Conservation (phyloP, 2,888 invertebrate species). For the Sinelater perroti region DNA sequence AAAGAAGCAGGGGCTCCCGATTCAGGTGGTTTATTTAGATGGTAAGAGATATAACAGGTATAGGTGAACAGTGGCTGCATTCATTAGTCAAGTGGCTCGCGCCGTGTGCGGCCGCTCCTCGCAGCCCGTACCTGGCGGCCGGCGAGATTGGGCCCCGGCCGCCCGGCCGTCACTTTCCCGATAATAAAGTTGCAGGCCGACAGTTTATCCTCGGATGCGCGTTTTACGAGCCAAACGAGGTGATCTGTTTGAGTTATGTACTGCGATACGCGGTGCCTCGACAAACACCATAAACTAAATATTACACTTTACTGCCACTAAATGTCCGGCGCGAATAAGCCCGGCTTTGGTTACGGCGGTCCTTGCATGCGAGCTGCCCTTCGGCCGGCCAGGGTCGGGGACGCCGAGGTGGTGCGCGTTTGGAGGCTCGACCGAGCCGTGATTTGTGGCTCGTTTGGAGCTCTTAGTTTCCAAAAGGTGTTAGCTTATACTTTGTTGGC, state of each 20-base stretch:
- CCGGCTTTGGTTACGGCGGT: constrained; percentile 46
- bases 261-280: constrained; percentile 40
- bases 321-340: constrained; percentile 50
- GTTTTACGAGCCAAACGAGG: constrained; percentile 23
- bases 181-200: background rate
- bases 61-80: constrained; percentile 48
- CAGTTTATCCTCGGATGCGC: too few species aligned
- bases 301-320: constrained; percentile 53
- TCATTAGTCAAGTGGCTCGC: constrained; percentile 48
- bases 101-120: constrained; percentile 47
- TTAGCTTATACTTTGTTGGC: constrained; percentile 26
- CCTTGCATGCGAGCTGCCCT: constrained; percentile 8
- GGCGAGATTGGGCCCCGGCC: too few species aligned
- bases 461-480: constrained; percentile 24
- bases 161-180: too few species aligned
- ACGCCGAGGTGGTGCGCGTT: constrained; percentile 8
- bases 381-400: constrained; percentile 12
- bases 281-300: constrained; percentile 52
- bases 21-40: constrained; percentile 46
- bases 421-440: constrained; percentile 16
- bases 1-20: constrained; percentile 45
- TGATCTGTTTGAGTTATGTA: constrained; percentile 38
- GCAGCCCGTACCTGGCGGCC: too few species aligned
- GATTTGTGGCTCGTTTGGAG: constrained; percentile 24
- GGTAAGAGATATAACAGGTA: constrained; percentile 49